These are phyloP conservation scores for Girardinichthys multiradiatus DNA, from an alignment of 2,113 vertebrate genomes.

Conservation along the genomic window DNA sequence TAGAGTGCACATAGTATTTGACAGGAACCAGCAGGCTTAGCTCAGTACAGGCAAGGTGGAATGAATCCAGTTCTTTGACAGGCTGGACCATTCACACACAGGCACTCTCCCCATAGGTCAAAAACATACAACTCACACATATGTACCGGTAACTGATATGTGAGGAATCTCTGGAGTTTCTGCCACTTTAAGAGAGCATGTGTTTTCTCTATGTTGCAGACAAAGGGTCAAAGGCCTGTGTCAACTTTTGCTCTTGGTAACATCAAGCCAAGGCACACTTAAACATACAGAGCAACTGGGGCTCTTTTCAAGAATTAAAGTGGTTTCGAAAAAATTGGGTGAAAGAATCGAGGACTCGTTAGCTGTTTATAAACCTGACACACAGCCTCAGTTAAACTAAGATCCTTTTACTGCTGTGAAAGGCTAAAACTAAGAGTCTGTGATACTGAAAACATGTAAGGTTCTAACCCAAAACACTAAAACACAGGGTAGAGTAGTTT, in stretches of 20 bases:
- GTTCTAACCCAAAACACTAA: neutral
- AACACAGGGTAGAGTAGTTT: neutral
- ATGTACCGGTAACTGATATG: slow-evolving; percentile 36
- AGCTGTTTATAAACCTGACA: too few species aligned
- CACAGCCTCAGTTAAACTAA: too few species aligned
- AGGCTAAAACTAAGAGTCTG: neutral
- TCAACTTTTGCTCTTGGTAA: slow-evolving; percentile 55
- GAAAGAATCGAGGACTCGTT: too few species aligned
- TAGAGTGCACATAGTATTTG: slow-evolving; percentile 9
- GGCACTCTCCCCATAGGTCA: neutral
- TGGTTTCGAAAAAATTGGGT: too few species aligned
- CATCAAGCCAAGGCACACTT: slow-evolving; percentile 43
- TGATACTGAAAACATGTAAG: neutral
- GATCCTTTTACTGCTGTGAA: neutral
- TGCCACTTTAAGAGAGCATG: slow-evolving; percentile 66
- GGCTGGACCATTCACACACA: slow-evolving; percentile 2
- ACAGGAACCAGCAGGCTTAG: slow-evolving; percentile 21
- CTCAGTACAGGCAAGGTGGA: slow-evolving; percentile 25
- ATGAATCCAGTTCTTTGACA: slow-evolving; percentile 53
- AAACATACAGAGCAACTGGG: slow-evolving; percentile 21
- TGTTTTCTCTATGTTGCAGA: slow-evolving; percentile 53
- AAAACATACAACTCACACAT: neutral
- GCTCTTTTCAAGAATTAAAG: too few species aligned
- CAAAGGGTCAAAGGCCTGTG: slow-evolving; percentile 49
- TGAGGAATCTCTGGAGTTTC: slow-evolving; percentile 57